Evolutionary conservation across 2,888 invertebrate species (phyloP), one percentile per base, ranked within the genome.

Genomic region (Athalia circularis): DNA sequence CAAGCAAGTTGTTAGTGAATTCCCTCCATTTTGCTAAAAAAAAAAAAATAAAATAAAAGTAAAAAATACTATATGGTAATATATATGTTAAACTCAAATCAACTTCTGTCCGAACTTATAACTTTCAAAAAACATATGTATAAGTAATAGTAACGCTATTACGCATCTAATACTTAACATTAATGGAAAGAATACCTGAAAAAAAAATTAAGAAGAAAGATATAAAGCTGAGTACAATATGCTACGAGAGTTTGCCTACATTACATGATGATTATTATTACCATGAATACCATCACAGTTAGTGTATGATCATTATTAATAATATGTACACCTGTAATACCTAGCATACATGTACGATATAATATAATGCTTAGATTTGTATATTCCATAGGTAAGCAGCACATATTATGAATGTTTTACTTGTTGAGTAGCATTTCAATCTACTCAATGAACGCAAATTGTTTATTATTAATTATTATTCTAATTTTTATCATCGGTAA

Each of bases 1-100:
- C 85, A 84, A 86, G 84, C 85, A 87, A 85, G 85, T 89, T 88
- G 87, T 90, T 90, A 89, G 89, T 86, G 84, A 87, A 90, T 88
- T 90, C 89, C 90, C 89, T 90, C 89, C 90, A 90, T 88, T 87
- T 86, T 88, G 85, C 87, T 89, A 87, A 86, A 85, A 77, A 79
- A 59, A 75, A 78, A 72, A 77, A 72, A 80, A 82, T 13, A 80
- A 83, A 80, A 82, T 82, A 84, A 82, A 81, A 61, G 80, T 82
- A 84, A 52, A 77, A 79, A 59, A 76, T 77, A 59, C 77, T 70
- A 81, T 81, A 8, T 79, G 83, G 80, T 82, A 81, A 83, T 29
- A 2, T 81, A 80, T 64, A 80, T 83, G 83, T 85, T 85, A 85
- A 85, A 84, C 81, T 83, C 81, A 84, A 86, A 84, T 85, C 86